These are phyloP conservation scores for Xiphydria camelus DNA, from an alignment of 2,888 invertebrate species.

Conservation along the genomic window DNA sequence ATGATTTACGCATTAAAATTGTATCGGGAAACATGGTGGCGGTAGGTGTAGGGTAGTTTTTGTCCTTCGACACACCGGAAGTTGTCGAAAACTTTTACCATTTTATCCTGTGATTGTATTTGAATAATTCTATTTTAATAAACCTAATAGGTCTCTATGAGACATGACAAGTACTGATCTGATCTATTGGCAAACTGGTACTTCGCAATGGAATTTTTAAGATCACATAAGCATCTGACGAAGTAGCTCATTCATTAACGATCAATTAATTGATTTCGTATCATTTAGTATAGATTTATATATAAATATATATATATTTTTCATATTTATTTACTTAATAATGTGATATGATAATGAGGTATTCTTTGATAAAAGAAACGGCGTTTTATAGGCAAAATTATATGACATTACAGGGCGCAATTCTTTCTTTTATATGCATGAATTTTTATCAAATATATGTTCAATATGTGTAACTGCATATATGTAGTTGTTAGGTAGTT, in stretches of 20 bases:
- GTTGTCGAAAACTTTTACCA: neutral
- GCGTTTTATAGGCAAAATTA: no score
- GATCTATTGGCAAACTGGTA: neutral
- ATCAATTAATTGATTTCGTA: no score
- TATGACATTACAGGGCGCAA: no score
- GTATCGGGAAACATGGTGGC: neutral
- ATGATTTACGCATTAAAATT: neutral
- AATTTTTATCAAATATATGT: no score
- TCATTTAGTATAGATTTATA: neutral
- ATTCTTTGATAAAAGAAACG: no score
- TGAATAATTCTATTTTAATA: neutral
- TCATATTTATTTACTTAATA: neutral
- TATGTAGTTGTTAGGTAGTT: no score
- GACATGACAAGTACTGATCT: slow-evolving; percentile 3
- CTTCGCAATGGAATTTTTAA: neutral
- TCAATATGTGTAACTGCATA: no score
- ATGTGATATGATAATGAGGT: neutral
- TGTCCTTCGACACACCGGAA: neutral
- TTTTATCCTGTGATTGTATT: slow-evolving; percentile 1
- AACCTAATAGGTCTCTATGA: neutral
- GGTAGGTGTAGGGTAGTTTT: neutral
- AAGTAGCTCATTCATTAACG: no score
- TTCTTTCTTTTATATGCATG: no score
- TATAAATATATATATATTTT: neutral
- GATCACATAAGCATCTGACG: no score